Conservation (phyloP, 2,113 vertebrate species). For the Melanotaenia duboulayi region DNA sequence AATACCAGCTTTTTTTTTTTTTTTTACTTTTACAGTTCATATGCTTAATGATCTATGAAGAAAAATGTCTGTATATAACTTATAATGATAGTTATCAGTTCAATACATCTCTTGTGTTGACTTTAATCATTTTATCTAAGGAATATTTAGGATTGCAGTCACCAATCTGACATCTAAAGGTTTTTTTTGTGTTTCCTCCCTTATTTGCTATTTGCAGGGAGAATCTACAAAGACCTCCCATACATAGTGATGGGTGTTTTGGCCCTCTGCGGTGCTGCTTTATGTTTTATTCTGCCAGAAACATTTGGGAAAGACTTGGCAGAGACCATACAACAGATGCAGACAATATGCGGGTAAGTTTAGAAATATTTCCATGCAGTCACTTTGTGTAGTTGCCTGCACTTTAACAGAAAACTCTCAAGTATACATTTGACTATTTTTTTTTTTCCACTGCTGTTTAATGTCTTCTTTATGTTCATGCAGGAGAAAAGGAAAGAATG, state of each 20-base stretch:
- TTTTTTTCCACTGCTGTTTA: not conserved
- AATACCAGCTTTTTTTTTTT: too few species aligned
- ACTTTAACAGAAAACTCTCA: not conserved
- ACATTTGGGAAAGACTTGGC: slow-evolving; percentile 82
- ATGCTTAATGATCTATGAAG: too few species aligned
- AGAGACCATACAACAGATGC: slow-evolving; percentile 88
- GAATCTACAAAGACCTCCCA: slow-evolving; percentile 83
- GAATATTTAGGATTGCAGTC: not conserved
- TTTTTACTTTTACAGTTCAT: too few species aligned
- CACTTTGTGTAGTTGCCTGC: not conserved
- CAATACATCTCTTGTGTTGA: too few species aligned
- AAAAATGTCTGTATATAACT: too few species aligned
- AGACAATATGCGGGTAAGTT: slow-evolving; percentile 84
- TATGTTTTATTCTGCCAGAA: slow-evolving; percentile 88
- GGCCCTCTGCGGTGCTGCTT: slow-evolving; percentile 82
- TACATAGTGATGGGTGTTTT: slow-evolving; percentile 90
- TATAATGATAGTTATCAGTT: too few species aligned
- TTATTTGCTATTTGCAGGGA: slow-evolving; percentile 70
- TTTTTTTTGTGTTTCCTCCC: too few species aligned
- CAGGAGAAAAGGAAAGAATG: not conserved
- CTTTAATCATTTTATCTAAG: not conserved
- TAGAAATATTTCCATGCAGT: not conserved
- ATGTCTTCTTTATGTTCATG: not conserved
- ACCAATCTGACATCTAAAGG: too few species aligned
- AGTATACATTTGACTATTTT: too few species aligned